Percentiles rank a stretch among this genome's conserved stretches.
phyloP scores from a whole-genome alignment of 2,888 invertebrate species.

The Eupithecia subfuscata region DNA sequence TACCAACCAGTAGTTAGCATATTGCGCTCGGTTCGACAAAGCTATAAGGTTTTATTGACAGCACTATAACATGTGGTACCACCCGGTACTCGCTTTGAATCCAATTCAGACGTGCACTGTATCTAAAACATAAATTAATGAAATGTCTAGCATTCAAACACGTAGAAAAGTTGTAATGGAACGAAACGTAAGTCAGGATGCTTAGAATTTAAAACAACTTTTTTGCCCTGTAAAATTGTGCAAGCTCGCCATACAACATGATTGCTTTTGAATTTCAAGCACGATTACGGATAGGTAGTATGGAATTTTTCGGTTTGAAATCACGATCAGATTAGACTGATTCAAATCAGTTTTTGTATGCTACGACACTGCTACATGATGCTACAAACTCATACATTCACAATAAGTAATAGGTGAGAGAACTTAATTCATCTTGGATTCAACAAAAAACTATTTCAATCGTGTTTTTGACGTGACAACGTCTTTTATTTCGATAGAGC shows the following conservation, averaged over 20 bases:
- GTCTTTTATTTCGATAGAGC: too few relatives aligned
- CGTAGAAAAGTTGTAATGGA: conserved; percentile 42
- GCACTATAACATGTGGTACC: conserved; percentile 50
- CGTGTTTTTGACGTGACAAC: too few relatives aligned
- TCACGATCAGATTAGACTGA: neutral
- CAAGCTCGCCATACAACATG: conserved; percentile 1
- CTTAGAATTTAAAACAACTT: conserved; percentile 50
- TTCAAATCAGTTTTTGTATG: neutral
- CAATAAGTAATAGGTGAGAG: too few relatives aligned
- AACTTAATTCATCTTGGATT: too few relatives aligned
- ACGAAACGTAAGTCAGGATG: conserved; percentile 42
- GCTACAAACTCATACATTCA: neutral
- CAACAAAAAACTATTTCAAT: too few relatives aligned
- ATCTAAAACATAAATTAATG: conserved; percentile 48
- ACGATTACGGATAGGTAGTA: neutral
- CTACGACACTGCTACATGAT: neutral
- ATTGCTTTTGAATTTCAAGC: neutral
- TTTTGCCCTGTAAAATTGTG: conserved; percentile 23
- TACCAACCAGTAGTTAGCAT: neutral
- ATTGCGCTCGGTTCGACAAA: conserved; percentile 22
- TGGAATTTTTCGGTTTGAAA: neutral
- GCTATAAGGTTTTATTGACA: conserved; percentile 45
- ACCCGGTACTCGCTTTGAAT: conserved; percentile 47
- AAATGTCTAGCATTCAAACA: conserved; percentile 48
- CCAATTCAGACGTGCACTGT: conserved; percentile 48